Evolutionary conservation across 2,797 vertebrate genomes (phyloP), one percentile per base, ranked within the genome.

Genomic region (Acanthiza pusilla): DNA sequence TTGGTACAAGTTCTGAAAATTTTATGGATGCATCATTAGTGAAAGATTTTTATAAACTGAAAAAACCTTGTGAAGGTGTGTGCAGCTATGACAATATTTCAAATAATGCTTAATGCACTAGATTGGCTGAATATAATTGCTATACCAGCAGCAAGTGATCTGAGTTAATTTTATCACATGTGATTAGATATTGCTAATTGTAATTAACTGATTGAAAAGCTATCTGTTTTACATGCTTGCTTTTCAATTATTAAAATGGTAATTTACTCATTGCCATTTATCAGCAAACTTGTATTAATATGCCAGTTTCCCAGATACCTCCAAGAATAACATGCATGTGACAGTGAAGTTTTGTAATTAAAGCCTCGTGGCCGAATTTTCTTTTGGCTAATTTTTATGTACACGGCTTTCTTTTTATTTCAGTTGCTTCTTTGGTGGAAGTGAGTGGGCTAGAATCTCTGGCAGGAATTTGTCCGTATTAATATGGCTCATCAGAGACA

Each of bases 401-500:
- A 30, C 53, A 90, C 34, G 78, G 83, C 70, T 95, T 94, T 96
- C 83, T 81, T 72, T 87, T 85, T 73, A 70, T 91, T 94, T 85
- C 62, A 58, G 43, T 91, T 94, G 88, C 82, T 85, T 51, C 96
- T 97, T 96, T 92, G 82, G 91, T 95, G 79, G 93, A 92, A 96
- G 84, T 93, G 83, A 97, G 94, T 96, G 97, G 94, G 88, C 47
- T 96, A 92, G 95, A 97, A 96, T 98, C 94, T 95, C 94, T 97
- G 96, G 95, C 95, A 97, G 96, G 97, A 97, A 98, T 98, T 97
- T 98, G 97, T 97, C 97, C n/a, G 60, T 96, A 97, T 98, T 98
- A 97, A 97, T 97, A 93, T 96, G 86, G 96, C 94, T 98, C 97
- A 98, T 98, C 96, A 97, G 98, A 98, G 98, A 98, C 98, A 97